These are phyloP conservation scores for Prionailurus bengalensis DNA, from an alignment of 2,113 vertebrate genomes.

Conservation along the genomic window DNA sequence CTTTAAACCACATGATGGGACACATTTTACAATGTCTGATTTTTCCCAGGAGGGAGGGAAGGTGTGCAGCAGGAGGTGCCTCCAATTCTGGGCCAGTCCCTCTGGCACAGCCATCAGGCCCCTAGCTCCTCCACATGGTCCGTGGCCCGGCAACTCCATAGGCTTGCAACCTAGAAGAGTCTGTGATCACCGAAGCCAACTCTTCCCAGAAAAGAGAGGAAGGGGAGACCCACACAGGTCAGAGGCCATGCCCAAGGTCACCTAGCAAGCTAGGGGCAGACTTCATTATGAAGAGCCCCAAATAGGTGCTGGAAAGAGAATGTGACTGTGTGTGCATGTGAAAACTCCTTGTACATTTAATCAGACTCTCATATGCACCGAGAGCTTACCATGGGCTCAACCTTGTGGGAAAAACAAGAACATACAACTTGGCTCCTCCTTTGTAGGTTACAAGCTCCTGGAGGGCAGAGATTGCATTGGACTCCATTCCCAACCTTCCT, in stretches of 20 bases:
- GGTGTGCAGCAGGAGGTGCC: not conserved
- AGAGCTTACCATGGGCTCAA: not conserved
- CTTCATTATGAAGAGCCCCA: not conserved
- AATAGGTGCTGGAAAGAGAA: not conserved
- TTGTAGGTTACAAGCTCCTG: not conserved
- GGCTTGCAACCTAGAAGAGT: not conserved
- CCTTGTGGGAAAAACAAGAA: not conserved
- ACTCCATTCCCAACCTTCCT: not conserved
- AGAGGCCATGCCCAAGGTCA: not conserved
- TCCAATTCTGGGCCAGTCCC: not conserved
- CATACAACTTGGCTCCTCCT: not conserved
- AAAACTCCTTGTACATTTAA: not conserved
- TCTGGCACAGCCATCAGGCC: not conserved
- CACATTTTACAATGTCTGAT: not conserved
- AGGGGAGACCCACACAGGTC: not conserved
- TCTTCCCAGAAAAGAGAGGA: not conserved
- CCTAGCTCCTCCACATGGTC: not conserved
- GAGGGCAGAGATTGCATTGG: not conserved
- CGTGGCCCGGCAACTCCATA: not conserved
- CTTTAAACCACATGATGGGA: conserved; percentile 43
- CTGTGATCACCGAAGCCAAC: not conserved
- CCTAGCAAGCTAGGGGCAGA: not conserved
- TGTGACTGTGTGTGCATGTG: no score
- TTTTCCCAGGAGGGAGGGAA: not conserved
- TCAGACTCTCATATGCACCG: not conserved